A percentile compares a stretch with the other conserved stretches of the same genome.
Evolutionary conservation across 2,113 vertebrate species (phyloP).

Genomic region (Siniperca knerii): DNA sequence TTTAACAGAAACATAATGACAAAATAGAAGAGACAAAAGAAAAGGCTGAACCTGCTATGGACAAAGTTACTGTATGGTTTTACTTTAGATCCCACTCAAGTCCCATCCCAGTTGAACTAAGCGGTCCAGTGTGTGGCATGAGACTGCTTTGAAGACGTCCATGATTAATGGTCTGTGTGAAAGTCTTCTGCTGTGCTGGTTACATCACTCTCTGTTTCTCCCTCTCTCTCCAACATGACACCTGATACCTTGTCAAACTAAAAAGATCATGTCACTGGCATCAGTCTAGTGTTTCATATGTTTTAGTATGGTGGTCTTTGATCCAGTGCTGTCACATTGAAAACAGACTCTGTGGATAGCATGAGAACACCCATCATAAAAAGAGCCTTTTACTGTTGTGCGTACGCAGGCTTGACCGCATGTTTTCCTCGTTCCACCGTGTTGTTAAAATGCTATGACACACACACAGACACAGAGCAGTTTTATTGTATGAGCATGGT

Average conservation of each 20-base stretch:
- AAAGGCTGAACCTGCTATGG: not conserved
- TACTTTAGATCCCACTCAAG: slow-evolving; percentile 14
- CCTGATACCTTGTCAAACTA: slow-evolving; percentile 43
- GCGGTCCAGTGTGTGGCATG: slow-evolving; percentile 35
- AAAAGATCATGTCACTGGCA: slow-evolving; percentile 34
- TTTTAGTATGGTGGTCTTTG: slow-evolving; percentile 45
- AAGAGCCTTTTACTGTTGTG: slow-evolving; percentile 30
- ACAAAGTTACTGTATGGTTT: slow-evolving; percentile 17
- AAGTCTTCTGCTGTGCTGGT: slow-evolving; percentile 32
- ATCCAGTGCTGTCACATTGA: slow-evolving; percentile 56
- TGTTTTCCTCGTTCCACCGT: slow-evolving; percentile 35
- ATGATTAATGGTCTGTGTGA: slow-evolving; percentile 66
- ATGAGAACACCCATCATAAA: slow-evolving; percentile 55
- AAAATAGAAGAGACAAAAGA: not conserved
- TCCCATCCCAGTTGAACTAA: slow-evolving; percentile 22
- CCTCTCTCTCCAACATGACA: slow-evolving; percentile 27
- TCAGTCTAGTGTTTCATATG: slow-evolving; percentile 50
- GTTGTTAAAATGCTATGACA: slow-evolving; percentile 45
- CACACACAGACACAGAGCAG: not conserved
- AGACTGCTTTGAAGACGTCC: slow-evolving; percentile 41
- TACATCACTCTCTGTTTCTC: slow-evolving; percentile 38
- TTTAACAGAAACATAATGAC: no score
- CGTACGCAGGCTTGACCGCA: slow-evolving; percentile 32
- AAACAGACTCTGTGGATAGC: slow-evolving; percentile 59
- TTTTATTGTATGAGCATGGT: slow-evolving; percentile 25